Conservation (phyloP, 2,113 vertebrate genomes). For the Rattus rattus region DNA sequence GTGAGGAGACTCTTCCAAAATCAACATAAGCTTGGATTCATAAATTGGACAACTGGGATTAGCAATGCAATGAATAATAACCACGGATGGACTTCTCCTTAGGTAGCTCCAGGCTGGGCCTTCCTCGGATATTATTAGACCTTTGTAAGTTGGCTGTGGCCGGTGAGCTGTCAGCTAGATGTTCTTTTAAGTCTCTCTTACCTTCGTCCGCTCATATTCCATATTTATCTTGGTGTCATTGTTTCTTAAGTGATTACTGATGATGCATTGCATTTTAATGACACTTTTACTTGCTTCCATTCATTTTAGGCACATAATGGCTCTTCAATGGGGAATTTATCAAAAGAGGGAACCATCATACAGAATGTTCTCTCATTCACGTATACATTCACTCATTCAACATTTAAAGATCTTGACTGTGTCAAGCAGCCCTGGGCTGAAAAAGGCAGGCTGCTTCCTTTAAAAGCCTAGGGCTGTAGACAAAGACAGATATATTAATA, state of each 20-base stretch:
- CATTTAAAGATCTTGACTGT: constrained; percentile 14
- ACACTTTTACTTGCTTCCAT: constrained; percentile 56
- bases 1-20: constrained; percentile 68
- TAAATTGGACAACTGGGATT: constrained; percentile 73
- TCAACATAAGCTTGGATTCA: constrained; percentile 69
- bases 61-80: constrained; percentile 57
- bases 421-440: constrained; percentile 17
- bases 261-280: constrained; percentile 76
- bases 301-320: constrained; percentile 45
- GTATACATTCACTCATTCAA: constrained; percentile 43
- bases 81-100: constrained; percentile 33
- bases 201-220: constrained; percentile 57
- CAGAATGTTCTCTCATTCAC: constrained; percentile 37
- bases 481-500: constrained; percentile 45
- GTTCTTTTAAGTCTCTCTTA: constrained; percentile 48
- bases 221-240: constrained; percentile 76
- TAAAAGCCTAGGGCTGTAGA: constrained; percentile 17
- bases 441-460: background rate
- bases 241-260: constrained; percentile 59
- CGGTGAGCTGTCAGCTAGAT: constrained; percentile 23
- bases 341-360: constrained; percentile 29
- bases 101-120: constrained; percentile 23
- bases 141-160: constrained; percentile 18
- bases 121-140: constrained; percentile 23
- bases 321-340: constrained; percentile 36